A percentile compares a stretch with the other conserved stretches of the same genome.
Evolutionary conservation across 2,113 vertebrate genomes (phyloP).

Genomic region (Alosa alosa): DNA sequence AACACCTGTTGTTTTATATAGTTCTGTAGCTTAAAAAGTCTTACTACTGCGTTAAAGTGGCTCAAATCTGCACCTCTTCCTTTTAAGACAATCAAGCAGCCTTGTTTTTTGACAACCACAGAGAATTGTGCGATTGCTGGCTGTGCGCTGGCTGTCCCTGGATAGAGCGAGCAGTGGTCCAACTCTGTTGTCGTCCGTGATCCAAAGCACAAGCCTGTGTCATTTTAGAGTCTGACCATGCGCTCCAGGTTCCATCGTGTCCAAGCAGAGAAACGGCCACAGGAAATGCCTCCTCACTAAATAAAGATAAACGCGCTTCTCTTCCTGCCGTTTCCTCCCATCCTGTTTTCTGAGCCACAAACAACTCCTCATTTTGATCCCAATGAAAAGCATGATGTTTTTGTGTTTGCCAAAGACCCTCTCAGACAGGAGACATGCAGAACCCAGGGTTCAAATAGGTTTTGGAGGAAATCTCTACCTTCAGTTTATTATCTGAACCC

Average conservation of each 20-base stretch:
- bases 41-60: too few species aligned
- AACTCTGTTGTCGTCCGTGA: background rate
- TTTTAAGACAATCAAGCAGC: background rate
- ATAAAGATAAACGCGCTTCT: slow-evolving; percentile 38
- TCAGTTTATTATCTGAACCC: background rate
- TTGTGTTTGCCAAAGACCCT: slow-evolving; percentile 19
- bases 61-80: background rate
- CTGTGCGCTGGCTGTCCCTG: background rate
- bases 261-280: background rate
- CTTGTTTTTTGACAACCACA: background rate
- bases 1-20: too few species aligned
- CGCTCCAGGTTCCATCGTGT: background rate
- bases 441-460: background rate
- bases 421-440: slow-evolving; percentile 14
- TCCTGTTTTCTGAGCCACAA: slow-evolving; percentile 42
- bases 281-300: slow-evolving; percentile 45
- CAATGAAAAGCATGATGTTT: slow-evolving; percentile 4
- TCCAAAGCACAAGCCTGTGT: background rate
- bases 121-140: background rate
- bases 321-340: slow-evolving; percentile 38
- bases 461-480: background rate
- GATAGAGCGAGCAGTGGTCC: background rate
- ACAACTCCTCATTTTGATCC: slow-evolving; percentile 1
- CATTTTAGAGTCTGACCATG: background rate
- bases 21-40: too few species aligned